Conservation (phyloP, 2,888 invertebrate genomes). For the Apotomis capreana region DNA sequence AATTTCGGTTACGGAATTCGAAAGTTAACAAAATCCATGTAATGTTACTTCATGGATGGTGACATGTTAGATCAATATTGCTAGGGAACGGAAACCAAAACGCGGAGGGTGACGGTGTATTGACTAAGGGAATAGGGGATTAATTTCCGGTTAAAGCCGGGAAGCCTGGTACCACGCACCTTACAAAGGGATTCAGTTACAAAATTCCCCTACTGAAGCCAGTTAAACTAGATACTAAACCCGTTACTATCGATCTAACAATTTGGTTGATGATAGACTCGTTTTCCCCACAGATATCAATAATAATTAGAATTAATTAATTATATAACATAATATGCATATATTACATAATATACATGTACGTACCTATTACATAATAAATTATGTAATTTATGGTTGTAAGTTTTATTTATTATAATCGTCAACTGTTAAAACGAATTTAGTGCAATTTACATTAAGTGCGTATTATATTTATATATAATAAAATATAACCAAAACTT, state of each 20-base stretch:
- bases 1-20: background rate
- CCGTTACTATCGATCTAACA: conserved; percentile 23
- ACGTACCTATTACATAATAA: too few relatives aligned
- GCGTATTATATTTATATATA: background rate
- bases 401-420: too few relatives aligned
- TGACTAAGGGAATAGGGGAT: conserved; percentile 53
- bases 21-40: conserved; percentile 3
- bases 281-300: background rate
- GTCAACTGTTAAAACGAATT: too few relatives aligned
- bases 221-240: conserved; percentile 12
- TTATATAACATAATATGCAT: too few relatives aligned
- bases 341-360: too few relatives aligned
- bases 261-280: background rate
- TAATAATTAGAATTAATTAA: too few relatives aligned
- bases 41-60: conserved; percentile 5
- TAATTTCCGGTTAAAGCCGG: conserved; percentile 71
- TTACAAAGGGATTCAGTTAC: conserved; percentile 50
- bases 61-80: conserved; percentile 68
- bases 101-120: conserved; percentile 60
- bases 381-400: too few relatives aligned
- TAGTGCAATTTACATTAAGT: background rate
- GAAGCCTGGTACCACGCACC: conserved; percentile 60
- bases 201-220: conserved; percentile 44
- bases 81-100: conserved; percentile 71
- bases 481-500: background rate